A percentile compares a stretch with the other conserved stretches of the same genome.
Conservation (phyloP, 2,888 invertebrate species). For the Itoplectis maculator region DNA sequence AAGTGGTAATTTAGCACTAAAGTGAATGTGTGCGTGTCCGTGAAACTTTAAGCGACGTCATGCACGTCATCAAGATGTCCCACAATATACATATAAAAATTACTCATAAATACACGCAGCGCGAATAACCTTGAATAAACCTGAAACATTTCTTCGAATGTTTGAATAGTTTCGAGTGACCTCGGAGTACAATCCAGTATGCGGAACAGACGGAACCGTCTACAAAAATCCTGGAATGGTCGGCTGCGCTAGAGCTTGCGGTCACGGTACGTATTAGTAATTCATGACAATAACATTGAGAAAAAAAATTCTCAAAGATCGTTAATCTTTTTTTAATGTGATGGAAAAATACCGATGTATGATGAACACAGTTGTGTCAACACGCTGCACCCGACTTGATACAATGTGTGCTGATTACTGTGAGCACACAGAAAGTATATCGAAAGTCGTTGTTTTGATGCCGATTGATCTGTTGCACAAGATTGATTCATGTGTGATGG, state of each 20-base stretch:
- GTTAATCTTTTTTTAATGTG: neutral
- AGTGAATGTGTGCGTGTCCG: neutral
- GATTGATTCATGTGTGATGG: neutral
- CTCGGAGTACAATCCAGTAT: conserved; percentile 79
- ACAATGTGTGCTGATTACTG: neutral
- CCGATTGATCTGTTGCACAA: neutral
- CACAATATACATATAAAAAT: neutral
- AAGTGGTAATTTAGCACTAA: neutral
- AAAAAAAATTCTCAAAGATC: neutral
- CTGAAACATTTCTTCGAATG: neutral
- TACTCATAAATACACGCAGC: neutral
- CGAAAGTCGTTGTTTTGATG: neutral
- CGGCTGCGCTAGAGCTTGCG: conserved; percentile 74
- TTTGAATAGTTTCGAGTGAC: conserved; percentile 68
- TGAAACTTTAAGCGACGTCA: neutral
- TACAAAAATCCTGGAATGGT: conserved; percentile 76
- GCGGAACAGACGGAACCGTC: conserved; percentile 73
- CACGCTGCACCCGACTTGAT: neutral
- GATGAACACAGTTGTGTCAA: neutral
- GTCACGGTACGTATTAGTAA: conserved; percentile 70
- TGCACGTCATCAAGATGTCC: neutral
- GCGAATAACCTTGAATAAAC: neutral
- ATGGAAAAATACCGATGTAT: neutral
- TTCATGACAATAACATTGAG: neutral
- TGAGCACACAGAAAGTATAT: neutral